A percentile compares a stretch with the other conserved stretches of the same genome.
phyloP scores from a whole-genome alignment of 2,888 invertebrate genomes.

The Arge pagana region DNA sequence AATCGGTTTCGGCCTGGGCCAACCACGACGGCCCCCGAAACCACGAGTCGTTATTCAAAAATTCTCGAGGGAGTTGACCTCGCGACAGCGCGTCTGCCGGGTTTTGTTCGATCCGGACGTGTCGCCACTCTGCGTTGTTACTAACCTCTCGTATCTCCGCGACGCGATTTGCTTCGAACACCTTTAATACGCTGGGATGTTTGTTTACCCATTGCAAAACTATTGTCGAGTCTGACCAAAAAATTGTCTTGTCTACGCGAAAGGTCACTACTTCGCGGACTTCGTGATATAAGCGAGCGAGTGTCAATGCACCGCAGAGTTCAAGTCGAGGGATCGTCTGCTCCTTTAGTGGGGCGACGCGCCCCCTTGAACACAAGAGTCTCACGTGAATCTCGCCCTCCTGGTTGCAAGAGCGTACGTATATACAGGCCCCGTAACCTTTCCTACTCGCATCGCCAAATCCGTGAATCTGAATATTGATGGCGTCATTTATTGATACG shows the following conservation, averaged over 20 bases:
- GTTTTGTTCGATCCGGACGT: conserved; percentile 28
- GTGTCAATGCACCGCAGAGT: conserved; percentile 34
- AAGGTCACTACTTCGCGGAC: conserved; percentile 13
- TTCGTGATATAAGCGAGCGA: conserved; percentile 23
- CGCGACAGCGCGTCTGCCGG: conserved; percentile 32
- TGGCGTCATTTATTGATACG: background rate
- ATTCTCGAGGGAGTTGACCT: conserved; percentile 24
- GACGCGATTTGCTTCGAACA: conserved; percentile 35
- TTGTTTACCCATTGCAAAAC: conserved; percentile 33
- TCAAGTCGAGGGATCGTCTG: conserved; percentile 37
- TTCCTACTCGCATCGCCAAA: conserved; percentile 32
- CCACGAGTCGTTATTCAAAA: conserved; percentile 22
- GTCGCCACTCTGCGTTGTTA: conserved; percentile 24
- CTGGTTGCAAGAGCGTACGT: conserved; percentile 28
- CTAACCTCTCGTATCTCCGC: conserved; percentile 31
- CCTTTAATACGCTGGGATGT: conserved; percentile 26
- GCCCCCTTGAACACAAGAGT: conserved; percentile 39
- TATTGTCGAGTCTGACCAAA: conserved; percentile 37
- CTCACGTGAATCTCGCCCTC: no score
- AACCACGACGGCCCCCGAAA: conserved; percentile 28
- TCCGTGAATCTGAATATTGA: conserved; percentile 29
- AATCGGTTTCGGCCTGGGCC: conserved; percentile 7
- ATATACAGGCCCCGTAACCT: conserved; percentile 34
- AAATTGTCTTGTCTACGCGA: conserved; percentile 13
- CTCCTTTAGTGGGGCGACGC: conserved; percentile 39